Percentiles rank a stretch among this genome's conserved stretches.
Evolutionary conservation across 2,888 invertebrate species (phyloP).

Genomic region (Eurytoma californica): DNA sequence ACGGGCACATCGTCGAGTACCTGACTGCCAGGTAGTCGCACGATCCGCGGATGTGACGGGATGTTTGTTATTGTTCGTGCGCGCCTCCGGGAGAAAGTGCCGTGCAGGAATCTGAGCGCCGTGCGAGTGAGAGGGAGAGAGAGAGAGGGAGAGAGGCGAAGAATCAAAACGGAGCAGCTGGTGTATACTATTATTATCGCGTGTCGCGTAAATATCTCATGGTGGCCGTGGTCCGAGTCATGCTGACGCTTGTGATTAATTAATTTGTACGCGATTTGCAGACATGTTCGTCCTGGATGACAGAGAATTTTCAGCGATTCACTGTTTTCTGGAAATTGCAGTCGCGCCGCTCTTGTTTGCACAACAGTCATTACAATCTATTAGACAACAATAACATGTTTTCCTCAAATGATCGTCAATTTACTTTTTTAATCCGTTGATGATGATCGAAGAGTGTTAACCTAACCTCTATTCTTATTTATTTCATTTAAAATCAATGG

Average conservation of each 20-base stretch:
- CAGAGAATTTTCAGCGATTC: no score
- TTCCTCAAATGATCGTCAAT: no score
- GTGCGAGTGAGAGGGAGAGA: background rate
- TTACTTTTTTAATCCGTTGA: no score
- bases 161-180: conserved; percentile 32
- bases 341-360: no score
- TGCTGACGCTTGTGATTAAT: background rate
- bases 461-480: background rate
- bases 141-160: conserved; percentile 1
- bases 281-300: no score
- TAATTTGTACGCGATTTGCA: background rate
- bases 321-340: no score
- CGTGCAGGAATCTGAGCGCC: conserved; percentile 17
- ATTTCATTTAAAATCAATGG: background rate
- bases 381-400: no score
- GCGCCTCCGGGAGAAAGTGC: conserved; percentile 27
- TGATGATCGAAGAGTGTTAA: background rate
- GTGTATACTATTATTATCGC: conserved; percentile 17
- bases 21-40: background rate
- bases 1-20: background rate
- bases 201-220: conserved; percentile 1
- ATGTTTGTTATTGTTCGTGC: conserved; percentile 40
- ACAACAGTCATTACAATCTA: no score
- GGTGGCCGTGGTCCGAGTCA: background rate
- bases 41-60: background rate